Conservation (phyloP, 2,113 vertebrate genomes). For the Coracopsis vasa region DNA sequence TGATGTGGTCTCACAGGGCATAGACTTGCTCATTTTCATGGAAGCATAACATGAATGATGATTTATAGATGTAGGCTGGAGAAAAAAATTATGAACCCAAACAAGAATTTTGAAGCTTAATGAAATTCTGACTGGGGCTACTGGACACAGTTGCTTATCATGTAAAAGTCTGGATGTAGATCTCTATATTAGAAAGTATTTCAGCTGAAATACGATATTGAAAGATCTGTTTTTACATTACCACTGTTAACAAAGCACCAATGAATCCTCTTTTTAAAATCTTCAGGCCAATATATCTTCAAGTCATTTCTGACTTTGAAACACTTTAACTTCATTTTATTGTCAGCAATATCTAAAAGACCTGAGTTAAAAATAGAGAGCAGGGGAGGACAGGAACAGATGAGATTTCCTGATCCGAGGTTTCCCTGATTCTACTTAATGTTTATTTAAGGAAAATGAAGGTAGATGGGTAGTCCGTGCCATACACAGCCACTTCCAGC, state of each 20-base stretch:
- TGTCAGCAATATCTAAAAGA: background rate
- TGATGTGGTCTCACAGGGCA: background rate
- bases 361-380: background rate
- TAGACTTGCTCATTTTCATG: background rate
- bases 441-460: background rate
- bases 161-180: background rate
- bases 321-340: background rate
- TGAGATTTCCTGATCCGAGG: background rate
- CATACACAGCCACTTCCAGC: background rate
- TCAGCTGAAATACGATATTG: background rate
- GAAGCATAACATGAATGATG: background rate
- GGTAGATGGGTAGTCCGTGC: fast-evolving
- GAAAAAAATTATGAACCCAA: background rate
- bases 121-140: background rate
- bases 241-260: background rate
- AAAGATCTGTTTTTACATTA: background rate
- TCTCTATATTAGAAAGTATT: background rate
- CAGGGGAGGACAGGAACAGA: background rate
- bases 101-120: background rate
- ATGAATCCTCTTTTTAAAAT: background rate
- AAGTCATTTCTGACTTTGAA: background rate
- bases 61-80: background rate
- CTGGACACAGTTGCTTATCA: background rate
- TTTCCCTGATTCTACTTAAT: background rate
- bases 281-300: background rate